phyloP scores from a whole-genome alignment of 2,888 invertebrate species.

The Nemurella pictetii region DNA sequence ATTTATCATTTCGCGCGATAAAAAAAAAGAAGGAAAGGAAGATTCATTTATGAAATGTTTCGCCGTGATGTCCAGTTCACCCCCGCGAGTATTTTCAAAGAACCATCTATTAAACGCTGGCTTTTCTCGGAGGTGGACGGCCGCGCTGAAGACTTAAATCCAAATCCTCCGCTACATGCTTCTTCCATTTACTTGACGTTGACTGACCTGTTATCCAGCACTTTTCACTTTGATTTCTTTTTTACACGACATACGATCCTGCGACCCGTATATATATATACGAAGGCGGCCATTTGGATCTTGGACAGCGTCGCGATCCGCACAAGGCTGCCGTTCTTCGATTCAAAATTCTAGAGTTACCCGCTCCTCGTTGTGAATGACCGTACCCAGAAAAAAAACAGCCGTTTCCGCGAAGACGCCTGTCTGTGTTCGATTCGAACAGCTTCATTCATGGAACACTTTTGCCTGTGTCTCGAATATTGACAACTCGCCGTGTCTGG shows the following conservation, averaged over 20 bases:
- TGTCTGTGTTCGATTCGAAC: background rate
- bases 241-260: background rate
- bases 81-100: constrained; percentile 5
- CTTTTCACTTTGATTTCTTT: background rate
- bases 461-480: background rate
- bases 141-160: background rate
- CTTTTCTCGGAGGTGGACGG: background rate
- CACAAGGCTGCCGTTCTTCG: background rate
- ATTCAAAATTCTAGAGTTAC: background rate
- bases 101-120: background rate
- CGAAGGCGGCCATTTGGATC: background rate
- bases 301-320: background rate
- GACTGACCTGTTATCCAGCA: background rate
- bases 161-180: background rate
- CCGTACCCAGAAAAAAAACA: too few species aligned
- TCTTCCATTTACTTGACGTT: constrained; percentile 17
- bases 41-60: background rate
- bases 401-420: background rate
- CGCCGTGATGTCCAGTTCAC: background rate
- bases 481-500: background rate
- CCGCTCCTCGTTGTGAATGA: background rate
- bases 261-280: background rate
- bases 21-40: background rate
- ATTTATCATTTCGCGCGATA: background rate
- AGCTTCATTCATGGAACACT: background rate